Evolutionary conservation across 2,797 vertebrate genomes (phyloP), one percentile per base, ranked within the genome.

Genomic region (Dromococcyx pavoninus): DNA sequence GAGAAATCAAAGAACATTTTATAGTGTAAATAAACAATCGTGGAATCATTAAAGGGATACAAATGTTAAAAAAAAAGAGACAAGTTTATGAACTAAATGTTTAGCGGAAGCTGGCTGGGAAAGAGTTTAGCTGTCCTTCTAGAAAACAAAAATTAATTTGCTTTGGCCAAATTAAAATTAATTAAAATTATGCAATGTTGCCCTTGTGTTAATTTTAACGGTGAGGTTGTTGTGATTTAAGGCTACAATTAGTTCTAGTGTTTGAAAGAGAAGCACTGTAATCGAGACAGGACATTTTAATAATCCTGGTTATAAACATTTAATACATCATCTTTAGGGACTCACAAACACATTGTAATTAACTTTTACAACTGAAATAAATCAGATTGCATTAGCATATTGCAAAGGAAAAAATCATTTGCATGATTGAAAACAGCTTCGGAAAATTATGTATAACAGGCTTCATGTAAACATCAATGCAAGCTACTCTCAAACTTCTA

Each of bases 281-380:
- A 99, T 98, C 98, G 97, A 98, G 98, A 98, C 98, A 98, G 98
- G 98, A 98, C 98, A 98, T 98, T 99, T 98, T 98, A 98, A 99
- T 99, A 98, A 99, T 99, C 98, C 98, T 98, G 98, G 98, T 98
- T 99, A 98, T 99, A 98, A 99, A 98, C 98, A 98, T 98, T 98
- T 98, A 99, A 98, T 98, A 98, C 98, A 98, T 98, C 98, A 98
- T 98, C 98, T 99, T 99, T 99, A 98, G 97, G 98, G 98, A 98
- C 98, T 98, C 98, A 98, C 98, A 99, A 99, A 99, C 98, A 99
- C 98, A 98, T 98, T 98, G 98, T 99, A 99, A 99, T 99, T 99
- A 99, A 98, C 98, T 98, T 99, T 99, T 99, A 99, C 98, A 98
- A 98, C 98, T 98, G 98, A 98, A 98, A 99, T 98, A 99, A 98